Evolutionary conservation across 23 tunicate species (phyloP).

Genomic region (Trididemnum nubilum): DNA sequence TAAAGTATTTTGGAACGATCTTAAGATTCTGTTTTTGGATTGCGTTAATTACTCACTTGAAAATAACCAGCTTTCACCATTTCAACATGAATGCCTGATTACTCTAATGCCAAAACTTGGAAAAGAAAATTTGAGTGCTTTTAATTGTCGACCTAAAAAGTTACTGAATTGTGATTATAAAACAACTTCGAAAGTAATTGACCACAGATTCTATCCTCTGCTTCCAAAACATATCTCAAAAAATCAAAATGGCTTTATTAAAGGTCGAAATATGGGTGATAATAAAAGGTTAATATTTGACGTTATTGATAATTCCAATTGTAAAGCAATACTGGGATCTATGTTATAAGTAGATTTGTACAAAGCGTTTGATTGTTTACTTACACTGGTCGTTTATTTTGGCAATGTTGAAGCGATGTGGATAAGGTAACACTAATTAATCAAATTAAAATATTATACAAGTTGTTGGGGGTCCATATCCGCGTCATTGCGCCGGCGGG

Average conservation of each 20-base stretch:
- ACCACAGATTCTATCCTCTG: background rate
- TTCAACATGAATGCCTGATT: background rate
- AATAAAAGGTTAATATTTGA: background rate
- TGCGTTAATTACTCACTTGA: background rate
- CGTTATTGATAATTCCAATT: background rate
- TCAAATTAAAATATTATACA: too few relatives aligned
- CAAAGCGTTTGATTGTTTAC: background rate
- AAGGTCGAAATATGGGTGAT: background rate
- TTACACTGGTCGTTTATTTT: background rate
- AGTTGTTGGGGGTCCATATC: too few relatives aligned
- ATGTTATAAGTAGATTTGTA: background rate
- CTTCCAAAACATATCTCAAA: too few relatives aligned
- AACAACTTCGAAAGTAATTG: background rate
- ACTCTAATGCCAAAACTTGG: background rate
- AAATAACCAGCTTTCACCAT: too few relatives aligned
- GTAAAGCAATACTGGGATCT: background rate
- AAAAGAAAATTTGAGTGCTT: background rate
- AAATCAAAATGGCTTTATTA: background rate
- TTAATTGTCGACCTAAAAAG: background rate
- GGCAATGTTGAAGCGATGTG: background rate
- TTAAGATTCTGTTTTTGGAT: background rate
- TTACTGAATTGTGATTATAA: background rate
- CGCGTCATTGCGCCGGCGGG: too few relatives aligned
- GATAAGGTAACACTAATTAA: background rate
- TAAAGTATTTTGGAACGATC: background rate